Evolutionary conservation across 2,113 vertebrate species (phyloP), one percentile per base, ranked within the genome.

Genomic region (Leptocoma aspasia): DNA sequence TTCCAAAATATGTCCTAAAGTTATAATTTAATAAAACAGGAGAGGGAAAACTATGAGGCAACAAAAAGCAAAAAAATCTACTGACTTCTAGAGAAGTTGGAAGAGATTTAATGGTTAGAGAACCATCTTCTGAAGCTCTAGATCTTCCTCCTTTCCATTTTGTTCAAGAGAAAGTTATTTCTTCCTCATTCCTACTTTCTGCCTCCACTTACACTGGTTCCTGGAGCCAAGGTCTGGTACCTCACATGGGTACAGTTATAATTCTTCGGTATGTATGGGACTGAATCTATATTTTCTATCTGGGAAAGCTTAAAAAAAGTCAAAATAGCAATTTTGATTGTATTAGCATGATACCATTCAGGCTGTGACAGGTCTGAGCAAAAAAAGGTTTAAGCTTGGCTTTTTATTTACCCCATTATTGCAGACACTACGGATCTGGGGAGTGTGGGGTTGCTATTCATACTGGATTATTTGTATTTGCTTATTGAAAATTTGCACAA

Each of bases 171-270:
- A 17, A 66, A 60, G 17, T 56, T 44, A 28, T 63, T 79, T 82
- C 30, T 82, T 94, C 20, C 24, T 66, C 3, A 5, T 60, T 89
- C 30, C 20, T 72, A 22, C 3, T 9, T 63, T 5, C 22, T 63
- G 14, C 7, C 33, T 44, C 19, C 17, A 14, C 2, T 53, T 53
- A 42, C 4, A 39, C 26, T 17, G 2, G 8, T 11, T 75, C 5
- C 42, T 71, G 47, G 5, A 28, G 47, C 22, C 21, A 53, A 37
- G 3, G 5, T 31, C 37, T 60, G 30, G 10, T 44, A 35, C 10
- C 9, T 63, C 26, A 33, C 0, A 0, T 15, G 13, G 3, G 3
- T 52, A 39, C 5, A 54, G 3, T 6, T 56, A 6, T 18, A 79
- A 56, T 22, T 66, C 50, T 53, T 30, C 6, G 47, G 6, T 37